Evolutionary conservation across 2,797 vertebrate genomes (phyloP).

Genomic region (Alcedo quadribrachys): DNA sequence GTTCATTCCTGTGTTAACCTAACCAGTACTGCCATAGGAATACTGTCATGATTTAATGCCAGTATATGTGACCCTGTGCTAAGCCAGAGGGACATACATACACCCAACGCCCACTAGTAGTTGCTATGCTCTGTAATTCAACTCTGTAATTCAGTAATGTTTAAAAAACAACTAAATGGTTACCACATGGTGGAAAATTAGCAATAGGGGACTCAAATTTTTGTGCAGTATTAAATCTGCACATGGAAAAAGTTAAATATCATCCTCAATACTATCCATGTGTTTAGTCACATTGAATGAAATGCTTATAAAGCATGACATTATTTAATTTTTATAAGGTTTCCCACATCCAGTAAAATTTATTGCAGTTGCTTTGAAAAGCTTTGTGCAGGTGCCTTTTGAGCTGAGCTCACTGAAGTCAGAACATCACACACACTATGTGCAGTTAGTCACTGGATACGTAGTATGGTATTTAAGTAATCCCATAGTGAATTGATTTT

Average conservation of each 20-base stretch:
- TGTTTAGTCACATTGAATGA: conserved; percentile 77
- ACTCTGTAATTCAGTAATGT: conserved; percentile 76
- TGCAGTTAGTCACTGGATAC: conserved; percentile 60
- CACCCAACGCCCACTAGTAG: conserved; percentile 34
- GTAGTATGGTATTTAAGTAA: conserved; percentile 48
- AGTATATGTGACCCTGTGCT: conserved; percentile 60
- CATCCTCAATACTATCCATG: conserved; percentile 76
- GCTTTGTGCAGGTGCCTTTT: conserved; percentile 74
- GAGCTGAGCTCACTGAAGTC: conserved; percentile 60
- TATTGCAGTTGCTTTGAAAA: conserved; percentile 76
- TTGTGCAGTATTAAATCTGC: conserved; percentile 74
- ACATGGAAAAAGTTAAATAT: conserved; percentile 80
- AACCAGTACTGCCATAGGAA: conserved; percentile 50
- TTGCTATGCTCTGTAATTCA: conserved; percentile 71
- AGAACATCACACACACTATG: conserved; percentile 50
- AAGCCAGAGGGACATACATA: conserved; percentile 47
- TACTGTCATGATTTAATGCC: conserved; percentile 68
- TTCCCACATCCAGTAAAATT: conserved; percentile 80
- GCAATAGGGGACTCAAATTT: conserved; percentile 73
- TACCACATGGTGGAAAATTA: conserved; percentile 82
- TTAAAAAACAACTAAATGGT: conserved; percentile 76
- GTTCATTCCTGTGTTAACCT: conserved; percentile 56
- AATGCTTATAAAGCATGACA: conserved; percentile 77
- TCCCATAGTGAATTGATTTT: conserved; percentile 48
- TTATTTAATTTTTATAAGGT: conserved; percentile 81